phyloP scores from a whole-genome alignment of 2,797 vertebrate species.

The Sebastes itinus region DNA sequence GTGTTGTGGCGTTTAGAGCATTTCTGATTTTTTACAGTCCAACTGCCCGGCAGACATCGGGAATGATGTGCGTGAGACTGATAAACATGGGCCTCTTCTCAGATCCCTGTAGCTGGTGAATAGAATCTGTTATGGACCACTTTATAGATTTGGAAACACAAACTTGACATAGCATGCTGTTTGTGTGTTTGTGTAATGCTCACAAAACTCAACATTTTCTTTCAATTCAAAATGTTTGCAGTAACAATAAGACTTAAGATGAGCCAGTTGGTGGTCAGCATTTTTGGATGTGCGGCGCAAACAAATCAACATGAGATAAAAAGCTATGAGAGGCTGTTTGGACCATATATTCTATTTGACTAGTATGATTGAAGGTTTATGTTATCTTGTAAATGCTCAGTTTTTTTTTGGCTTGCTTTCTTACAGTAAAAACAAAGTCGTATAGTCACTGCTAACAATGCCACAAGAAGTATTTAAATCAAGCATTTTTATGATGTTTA shows the following conservation, averaged over 20 bases:
- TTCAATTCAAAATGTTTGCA: background rate
- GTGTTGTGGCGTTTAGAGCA: slow-evolving; percentile 36
- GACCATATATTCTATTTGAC: background rate
- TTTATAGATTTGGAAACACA: slow-evolving; percentile 21
- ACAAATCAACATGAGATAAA: background rate
- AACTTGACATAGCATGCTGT: background rate
- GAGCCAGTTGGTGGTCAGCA: background rate
- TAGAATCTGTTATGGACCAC: slow-evolving; percentile 13
- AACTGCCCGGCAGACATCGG: slow-evolving; percentile 24
- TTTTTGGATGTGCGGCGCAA: background rate
- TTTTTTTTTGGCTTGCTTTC: background rate
- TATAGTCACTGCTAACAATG: background rate
- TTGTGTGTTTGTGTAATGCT: background rate
- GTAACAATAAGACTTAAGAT: background rate
- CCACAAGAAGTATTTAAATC: background rate
- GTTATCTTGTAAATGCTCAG: background rate
- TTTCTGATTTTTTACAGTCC: slow-evolving; percentile 58
- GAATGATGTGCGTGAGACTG: slow-evolving; percentile 24
- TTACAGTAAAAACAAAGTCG: background rate
- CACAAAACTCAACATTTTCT: background rate
- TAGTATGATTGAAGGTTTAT: background rate
- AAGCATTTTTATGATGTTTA: background rate
- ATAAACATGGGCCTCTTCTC: slow-evolving; percentile 16
- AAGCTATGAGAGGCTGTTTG: background rate
- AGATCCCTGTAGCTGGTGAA: background rate